phyloP scores from a whole-genome alignment of 1,140 invertebrate genomes.

The Bombyx mandarina region DNA sequence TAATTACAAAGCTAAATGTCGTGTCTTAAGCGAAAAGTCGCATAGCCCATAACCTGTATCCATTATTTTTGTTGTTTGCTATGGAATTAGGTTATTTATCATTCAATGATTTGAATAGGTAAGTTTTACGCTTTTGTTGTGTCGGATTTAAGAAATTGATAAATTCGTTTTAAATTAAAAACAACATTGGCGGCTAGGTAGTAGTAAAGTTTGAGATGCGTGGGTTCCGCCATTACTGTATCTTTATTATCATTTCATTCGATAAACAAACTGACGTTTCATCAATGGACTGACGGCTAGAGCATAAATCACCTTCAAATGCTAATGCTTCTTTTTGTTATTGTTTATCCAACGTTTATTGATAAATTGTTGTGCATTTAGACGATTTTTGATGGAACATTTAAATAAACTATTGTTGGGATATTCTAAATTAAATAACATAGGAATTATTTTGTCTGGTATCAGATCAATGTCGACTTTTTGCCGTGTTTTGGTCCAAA shows the following conservation, averaged over 20 bases:
- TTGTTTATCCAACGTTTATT: constrained; percentile 23
- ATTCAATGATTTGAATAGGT: too few species aligned
- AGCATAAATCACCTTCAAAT: constrained; percentile 20
- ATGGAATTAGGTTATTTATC: too few species aligned
- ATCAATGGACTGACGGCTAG: constrained; percentile 19
- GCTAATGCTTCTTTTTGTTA: constrained; percentile 29
- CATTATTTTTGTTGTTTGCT: too few species aligned
- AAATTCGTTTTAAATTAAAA: not conserved
- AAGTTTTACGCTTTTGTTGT: too few species aligned
- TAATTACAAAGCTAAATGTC: too few species aligned
- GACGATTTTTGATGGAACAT: not conserved
- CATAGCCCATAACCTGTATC: too few species aligned
- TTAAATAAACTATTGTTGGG: not conserved
- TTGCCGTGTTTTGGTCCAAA: too few species aligned
- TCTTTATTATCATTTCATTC: constrained; percentile 19
- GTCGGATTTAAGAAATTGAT: too few species aligned
- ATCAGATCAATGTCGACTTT: too few species aligned
- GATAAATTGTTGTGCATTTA: not conserved
- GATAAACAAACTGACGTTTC: constrained; percentile 19
- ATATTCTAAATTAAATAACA: too few species aligned
- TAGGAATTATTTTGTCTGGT: too few species aligned
- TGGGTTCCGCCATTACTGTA: constrained; percentile 14
- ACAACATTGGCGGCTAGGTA: not conserved
- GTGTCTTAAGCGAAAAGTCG: too few species aligned
- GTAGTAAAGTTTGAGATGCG: constrained; percentile 2